Percentiles rank a stretch among this genome's conserved stretches.
These are phyloP conservation scores for Pycnonotus jocosus DNA, from an alignment of 2,113 vertebrate species.

Conservation along the genomic window DNA sequence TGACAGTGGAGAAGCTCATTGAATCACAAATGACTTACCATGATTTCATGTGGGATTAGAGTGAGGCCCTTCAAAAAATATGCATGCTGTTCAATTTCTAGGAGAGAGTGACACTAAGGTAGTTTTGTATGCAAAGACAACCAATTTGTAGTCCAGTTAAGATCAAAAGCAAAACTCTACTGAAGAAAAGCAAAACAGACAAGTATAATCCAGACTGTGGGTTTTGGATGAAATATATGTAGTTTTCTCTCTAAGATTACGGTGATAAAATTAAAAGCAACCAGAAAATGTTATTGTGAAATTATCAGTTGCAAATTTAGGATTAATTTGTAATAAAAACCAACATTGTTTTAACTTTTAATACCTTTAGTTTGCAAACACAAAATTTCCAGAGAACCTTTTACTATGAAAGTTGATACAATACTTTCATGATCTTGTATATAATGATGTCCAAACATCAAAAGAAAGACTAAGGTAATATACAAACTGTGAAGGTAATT, in stretches of 20 bases:
- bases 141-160: not conserved
- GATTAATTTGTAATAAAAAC: slow-evolving; percentile 34
- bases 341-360: slow-evolving; percentile 4
- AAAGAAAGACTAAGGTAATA: slow-evolving; percentile 39
- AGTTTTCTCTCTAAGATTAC: not conserved
- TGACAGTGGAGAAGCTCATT: not conserved
- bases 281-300: not conserved
- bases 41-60: not conserved
- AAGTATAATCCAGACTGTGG: not conserved
- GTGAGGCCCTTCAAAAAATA: not conserved
- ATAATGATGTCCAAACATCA: slow-evolving; percentile 41
- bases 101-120: not conserved
- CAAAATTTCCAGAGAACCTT: slow-evolving; percentile 21
- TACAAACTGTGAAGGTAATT: slow-evolving; percentile 40
- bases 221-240: not conserved
- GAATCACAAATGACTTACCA: not conserved
- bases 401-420: slow-evolving; percentile 30
- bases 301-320: slow-evolving; percentile 8
- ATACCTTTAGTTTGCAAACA: slow-evolving; percentile 31
- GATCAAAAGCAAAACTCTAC: not conserved
- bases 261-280: not conserved
- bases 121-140: not conserved
- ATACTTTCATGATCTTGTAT: not conserved
- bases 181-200: not conserved
- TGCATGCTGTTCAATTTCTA: not conserved